These are phyloP conservation scores for Coptodon rendalli DNA, from an alignment of 2,113 vertebrate genomes.

Conservation along the genomic window DNA sequence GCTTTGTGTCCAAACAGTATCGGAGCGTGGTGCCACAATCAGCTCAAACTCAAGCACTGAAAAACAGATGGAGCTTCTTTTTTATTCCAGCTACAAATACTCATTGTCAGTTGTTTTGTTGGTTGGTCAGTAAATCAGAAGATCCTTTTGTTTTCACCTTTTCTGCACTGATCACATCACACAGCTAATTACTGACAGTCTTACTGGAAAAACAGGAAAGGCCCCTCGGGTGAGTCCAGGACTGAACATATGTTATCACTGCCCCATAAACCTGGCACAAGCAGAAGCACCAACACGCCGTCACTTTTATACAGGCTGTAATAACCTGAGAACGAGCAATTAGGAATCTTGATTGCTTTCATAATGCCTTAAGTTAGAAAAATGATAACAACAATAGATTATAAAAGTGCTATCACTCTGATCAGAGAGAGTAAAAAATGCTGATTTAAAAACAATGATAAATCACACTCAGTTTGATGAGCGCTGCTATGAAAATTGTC, in stretches of 20 bases:
- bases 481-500: background rate
- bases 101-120: background rate
- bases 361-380: background rate
- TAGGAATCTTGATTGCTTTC: background rate
- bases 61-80: background rate
- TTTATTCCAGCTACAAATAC: background rate
- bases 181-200: background rate
- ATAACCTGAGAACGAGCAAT: background rate
- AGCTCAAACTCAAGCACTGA: background rate
- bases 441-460: background rate
- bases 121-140: background rate
- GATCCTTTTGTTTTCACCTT: background rate
- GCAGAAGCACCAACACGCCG: background rate
- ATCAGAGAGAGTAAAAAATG: background rate
- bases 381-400: background rate
- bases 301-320: background rate
- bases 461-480: background rate
- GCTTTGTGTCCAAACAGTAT: rapidly evolving
- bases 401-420: background rate
- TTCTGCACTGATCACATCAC: background rate
- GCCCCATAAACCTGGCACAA: background rate
- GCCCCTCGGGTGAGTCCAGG: background rate
- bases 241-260: background rate
- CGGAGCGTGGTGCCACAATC: background rate
- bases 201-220: background rate